A percentile compares a stretch with the other conserved stretches of the same genome.
These are phyloP conservation scores for Dermatemys mawii DNA, from an alignment of 2,113 vertebrate genomes.

Conservation along the genomic window DNA sequence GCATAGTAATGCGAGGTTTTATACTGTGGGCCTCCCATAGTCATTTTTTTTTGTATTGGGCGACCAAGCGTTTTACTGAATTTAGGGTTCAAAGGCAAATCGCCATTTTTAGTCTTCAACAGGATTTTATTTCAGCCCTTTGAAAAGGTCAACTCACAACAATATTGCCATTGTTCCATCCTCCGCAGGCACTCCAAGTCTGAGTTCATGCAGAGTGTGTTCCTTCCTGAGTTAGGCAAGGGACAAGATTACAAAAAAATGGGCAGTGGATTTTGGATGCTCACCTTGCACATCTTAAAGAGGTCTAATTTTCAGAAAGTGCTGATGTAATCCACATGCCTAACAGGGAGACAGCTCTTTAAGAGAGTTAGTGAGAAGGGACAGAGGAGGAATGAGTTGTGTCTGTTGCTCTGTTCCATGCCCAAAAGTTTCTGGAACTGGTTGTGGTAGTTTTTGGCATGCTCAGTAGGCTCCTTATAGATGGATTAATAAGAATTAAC, in stretches of 20 bases:
- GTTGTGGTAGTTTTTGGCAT: neutral
- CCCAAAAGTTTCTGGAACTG: neutral
- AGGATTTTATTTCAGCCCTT: neutral
- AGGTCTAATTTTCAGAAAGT: neutral
- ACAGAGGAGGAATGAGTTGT: neutral
- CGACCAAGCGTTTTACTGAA: rapidly evolving
- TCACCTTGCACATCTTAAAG: neutral
- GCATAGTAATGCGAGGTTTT: neutral
- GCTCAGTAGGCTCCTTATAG: neutral
- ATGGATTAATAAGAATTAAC: neutral
- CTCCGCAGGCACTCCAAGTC: rapidly evolving
- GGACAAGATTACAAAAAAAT: neutral
- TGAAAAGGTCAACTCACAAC: rapidly evolving
- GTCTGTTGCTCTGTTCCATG: neutral
- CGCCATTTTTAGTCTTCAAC: neutral
- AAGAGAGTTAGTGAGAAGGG: neutral
- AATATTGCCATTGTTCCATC: rapidly evolving
- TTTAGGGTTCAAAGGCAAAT: rapidly evolving
- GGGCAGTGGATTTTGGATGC: too few species aligned
- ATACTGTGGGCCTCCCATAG: neutral
- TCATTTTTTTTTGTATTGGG: neutral
- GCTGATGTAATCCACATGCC: neutral
- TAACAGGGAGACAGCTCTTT: neutral
- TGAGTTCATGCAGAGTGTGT: rapidly evolving
- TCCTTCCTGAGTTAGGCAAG: neutral